These are phyloP conservation scores for Ceratina australensis DNA, from an alignment of 1,140 invertebrate genomes.

Conservation along the genomic window DNA sequence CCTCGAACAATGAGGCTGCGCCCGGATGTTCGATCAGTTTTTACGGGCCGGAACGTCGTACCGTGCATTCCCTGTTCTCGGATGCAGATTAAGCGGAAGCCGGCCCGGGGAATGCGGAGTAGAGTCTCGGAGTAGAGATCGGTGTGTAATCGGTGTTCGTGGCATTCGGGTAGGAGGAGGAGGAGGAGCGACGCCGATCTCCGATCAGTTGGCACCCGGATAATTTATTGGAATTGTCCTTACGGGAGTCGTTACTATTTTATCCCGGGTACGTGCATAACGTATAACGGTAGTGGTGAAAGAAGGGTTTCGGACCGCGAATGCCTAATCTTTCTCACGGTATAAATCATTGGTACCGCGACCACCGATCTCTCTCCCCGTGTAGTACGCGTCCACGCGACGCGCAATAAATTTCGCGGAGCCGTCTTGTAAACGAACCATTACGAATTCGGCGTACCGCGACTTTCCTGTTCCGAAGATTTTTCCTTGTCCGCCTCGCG, in stretches of 20 bases:
- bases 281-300: conserved; percentile 31
- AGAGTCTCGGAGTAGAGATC: conserved; percentile 11
- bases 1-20: not conserved
- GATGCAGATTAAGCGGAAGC: conserved; percentile 16
- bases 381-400: not conserved
- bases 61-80: not conserved
- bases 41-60: not conserved
- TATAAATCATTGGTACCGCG: conserved; percentile 45
- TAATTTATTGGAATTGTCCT: conserved; percentile 48
- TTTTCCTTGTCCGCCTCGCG: not conserved
- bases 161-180: conserved; percentile 6
- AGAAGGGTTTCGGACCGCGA: conserved; percentile 28
- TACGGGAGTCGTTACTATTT: conserved; percentile 33
- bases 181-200: conserved; percentile 18
- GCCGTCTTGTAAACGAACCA: conserved; percentile 38
- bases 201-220: conserved; percentile 25
- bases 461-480: conserved; percentile 9
- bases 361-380: not conserved
- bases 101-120: conserved; percentile 1
- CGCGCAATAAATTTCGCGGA: conserved; percentile 41
- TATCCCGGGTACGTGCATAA: conserved; percentile 4
- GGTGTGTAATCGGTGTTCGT: conserved; percentile 37
- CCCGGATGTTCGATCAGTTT: conserved; percentile 28
- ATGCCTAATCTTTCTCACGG: conserved; percentile 51
- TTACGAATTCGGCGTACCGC: conserved; percentile 45